Evolutionary conservation across 2,888 invertebrate species (phyloP), one percentile per base, ranked within the genome.

Genomic region (Calameuta filiformis): DNA sequence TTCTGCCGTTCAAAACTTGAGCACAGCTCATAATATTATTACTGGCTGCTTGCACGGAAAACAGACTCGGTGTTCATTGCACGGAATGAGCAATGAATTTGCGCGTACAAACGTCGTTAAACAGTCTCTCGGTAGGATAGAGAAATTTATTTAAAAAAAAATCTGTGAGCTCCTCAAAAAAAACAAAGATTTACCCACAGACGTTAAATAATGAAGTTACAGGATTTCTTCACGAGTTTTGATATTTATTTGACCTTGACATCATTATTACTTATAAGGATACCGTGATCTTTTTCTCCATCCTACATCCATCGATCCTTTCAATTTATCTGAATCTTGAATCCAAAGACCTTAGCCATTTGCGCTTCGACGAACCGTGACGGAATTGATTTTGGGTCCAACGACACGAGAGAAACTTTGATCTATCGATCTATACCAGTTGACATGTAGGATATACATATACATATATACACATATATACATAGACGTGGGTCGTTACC

Each of bases 401-500:
- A 56, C 56, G 56, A 56, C 56, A 56, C 23, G 9, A 56, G 56
- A 56, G 56, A 56, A 56, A 56, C 56, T 56, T 56, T 56, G 71
- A 34, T 71, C 71, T 34, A 71, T 71, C 71, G 71, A 71, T 71
- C 31, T 71, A 71, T 34, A 34, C 31, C 33, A 34, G 12, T 56
- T 23, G 15, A 56, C 9, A 56, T 9, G 23, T 6, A 23, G 23
- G 2, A 37, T 37, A 37, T 40, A 15, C 6, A 40, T 0, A 40
- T 23, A 56, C 0, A 56, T 56, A 56, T 56, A 23, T 56, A 23
- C 2, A 9, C 2, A 56, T 56, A 12, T 37, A 15, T 56, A 56
- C 9, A 23, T 23, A 56, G 76, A 87, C 84, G 86, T 87, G 84
- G 87, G 87, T 82, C 84, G 87, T 83, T 81, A 82, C 82, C 83